These are phyloP conservation scores for Drosophila malerkotliana DNA, from an alignment of 1,140 invertebrate species.

Conservation along the genomic window DNA sequence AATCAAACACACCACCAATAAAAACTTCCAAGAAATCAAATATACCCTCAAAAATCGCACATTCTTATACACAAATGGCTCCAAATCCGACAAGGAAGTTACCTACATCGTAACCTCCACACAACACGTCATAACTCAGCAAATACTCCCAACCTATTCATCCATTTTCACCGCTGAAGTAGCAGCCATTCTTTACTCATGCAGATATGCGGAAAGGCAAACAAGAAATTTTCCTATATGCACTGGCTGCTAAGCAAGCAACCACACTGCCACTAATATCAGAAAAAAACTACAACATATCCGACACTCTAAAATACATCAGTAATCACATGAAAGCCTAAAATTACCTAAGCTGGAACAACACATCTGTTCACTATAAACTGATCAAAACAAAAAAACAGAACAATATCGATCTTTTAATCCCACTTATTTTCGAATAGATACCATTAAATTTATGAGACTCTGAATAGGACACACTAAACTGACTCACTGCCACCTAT, in stretches of 20 bases:
- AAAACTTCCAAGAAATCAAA: conserved; percentile 3
- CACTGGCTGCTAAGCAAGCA: background rate
- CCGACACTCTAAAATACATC: conserved; percentile 4
- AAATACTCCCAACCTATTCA: conserved; percentile 5
- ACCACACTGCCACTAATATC: conserved; percentile 3
- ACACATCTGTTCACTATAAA: conserved; percentile 1
- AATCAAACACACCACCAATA: background rate
- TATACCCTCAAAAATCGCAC: background rate
- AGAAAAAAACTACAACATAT: conserved; percentile 4
- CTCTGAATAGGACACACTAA: no score
- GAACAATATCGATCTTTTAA: background rate
- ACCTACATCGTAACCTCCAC: conserved; percentile 14
- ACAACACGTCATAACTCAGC: conserved; percentile 10
- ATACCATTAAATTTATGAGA: background rate
- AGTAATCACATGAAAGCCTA: conserved; percentile 3
- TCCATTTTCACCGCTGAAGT: conserved; percentile 7
- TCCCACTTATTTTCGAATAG: background rate
- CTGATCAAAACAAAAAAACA: background rate
- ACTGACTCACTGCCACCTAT: no score
- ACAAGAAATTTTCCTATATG: background rate
- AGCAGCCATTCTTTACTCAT: conserved; percentile 6
- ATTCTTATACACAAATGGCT: conserved; percentile 2
- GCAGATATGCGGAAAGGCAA: conserved; percentile 9
- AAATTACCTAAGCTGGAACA: background rate
- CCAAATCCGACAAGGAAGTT: conserved; percentile 1